Conservation (phyloP, 2,888 invertebrate genomes). For the Frankliniella intonsa region DNA sequence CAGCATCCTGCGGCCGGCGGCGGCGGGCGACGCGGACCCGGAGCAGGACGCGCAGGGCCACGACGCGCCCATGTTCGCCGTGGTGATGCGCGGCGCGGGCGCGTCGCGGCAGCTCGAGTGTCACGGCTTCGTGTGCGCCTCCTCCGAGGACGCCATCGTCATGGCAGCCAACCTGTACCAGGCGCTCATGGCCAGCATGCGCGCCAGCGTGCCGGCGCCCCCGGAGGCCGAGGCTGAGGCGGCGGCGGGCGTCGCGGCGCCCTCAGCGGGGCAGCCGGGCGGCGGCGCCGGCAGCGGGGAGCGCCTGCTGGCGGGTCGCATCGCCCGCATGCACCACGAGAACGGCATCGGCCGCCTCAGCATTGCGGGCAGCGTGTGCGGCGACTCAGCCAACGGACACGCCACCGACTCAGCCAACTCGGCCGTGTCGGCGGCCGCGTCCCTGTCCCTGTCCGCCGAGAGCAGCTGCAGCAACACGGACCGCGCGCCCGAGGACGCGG, state of each 20-base stretch:
- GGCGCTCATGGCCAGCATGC: conserved; percentile 77
- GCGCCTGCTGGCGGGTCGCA: not conserved
- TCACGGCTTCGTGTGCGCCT: conserved; percentile 85
- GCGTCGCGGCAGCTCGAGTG: conserved; percentile 78
- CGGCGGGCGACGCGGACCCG: conserved; percentile 22
- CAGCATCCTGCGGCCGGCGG: conserved; percentile 17
- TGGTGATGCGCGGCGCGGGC: conserved; percentile 77
- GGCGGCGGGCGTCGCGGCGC: not conserved
- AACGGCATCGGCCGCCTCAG: conserved; percentile 76
- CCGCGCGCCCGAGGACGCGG: conserved; percentile 40
- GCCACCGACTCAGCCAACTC: conserved; percentile 39
- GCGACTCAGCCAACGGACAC: conserved; percentile 41
- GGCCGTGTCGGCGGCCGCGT: conserved; percentile 39
- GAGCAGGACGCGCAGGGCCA: conserved; percentile 44
- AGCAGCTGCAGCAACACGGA: conserved; percentile 42
- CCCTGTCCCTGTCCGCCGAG: not conserved
- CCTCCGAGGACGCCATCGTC: conserved; percentile 84
- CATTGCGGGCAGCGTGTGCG: conserved; percentile 59
- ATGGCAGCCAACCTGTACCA: conserved; percentile 88
- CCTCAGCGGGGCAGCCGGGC: not conserved
- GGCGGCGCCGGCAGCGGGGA: conserved; percentile 29
- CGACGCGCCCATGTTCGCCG: conserved; percentile 82
- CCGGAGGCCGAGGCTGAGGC: not conserved
- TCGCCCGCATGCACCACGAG: conserved; percentile 2
- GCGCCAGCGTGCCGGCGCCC: not conserved